Percentiles rank a stretch among this genome's conserved stretches.
These are phyloP conservation scores for Amblyopsis hoosieri DNA, from an alignment of 2,797 vertebrate species.

Conservation along the genomic window DNA sequence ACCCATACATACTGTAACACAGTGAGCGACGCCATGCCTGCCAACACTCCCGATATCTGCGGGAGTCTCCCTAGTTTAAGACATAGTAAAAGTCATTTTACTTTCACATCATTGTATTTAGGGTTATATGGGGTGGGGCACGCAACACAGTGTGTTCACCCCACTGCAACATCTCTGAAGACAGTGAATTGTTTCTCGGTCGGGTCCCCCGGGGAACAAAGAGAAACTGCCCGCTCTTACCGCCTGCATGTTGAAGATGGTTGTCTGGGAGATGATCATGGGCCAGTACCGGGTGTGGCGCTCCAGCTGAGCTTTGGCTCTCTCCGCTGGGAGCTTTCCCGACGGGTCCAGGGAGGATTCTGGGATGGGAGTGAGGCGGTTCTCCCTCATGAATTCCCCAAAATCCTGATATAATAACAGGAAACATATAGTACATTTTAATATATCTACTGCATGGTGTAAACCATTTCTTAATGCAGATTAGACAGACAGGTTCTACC, in stretches of 20 bases:
- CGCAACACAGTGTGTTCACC: too few species aligned
- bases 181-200: too few species aligned
- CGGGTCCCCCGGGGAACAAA: neutral
- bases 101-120: too few species aligned
- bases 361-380: constrained; percentile 92
- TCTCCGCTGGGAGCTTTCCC: constrained; percentile 86
- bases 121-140: too few species aligned
- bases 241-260: constrained; percentile 99
- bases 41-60: too few species aligned
- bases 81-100: too few species aligned
- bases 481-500: too few species aligned
- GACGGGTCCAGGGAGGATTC: constrained; percentile 83
- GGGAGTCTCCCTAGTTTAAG: too few species aligned
- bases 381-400: constrained; percentile 99
- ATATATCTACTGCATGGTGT: neutral
- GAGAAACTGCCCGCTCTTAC: constrained; percentile 72
- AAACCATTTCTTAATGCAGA: too few species aligned
- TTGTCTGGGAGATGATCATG: constrained; percentile 99
- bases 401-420: constrained; percentile 85
- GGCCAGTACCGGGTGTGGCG: constrained; percentile 98
- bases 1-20: too few species aligned
- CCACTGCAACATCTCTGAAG: too few species aligned
- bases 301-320: constrained; percentile 94
- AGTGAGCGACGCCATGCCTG: too few species aligned
- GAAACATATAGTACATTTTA: neutral